Percentiles rank a stretch among this genome's conserved stretches.
phyloP scores from a whole-genome alignment of 1,140 invertebrate species.

The Anoplophora glabripennis region DNA sequence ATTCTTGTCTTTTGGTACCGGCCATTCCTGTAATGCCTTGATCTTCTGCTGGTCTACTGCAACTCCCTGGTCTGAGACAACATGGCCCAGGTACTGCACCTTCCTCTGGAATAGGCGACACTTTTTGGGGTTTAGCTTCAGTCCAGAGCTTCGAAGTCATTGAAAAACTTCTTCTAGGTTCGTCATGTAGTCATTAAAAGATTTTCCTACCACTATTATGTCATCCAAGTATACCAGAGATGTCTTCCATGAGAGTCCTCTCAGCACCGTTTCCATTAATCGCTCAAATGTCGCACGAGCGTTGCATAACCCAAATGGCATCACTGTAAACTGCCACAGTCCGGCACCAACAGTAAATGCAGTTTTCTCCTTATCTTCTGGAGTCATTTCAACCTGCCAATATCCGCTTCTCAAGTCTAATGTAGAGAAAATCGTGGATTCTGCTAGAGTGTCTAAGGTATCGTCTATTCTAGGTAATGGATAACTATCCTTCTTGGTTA shows the following conservation, averaged over 20 bases:
- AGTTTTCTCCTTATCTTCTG: constrained; percentile 32
- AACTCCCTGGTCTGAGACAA: constrained; percentile 45
- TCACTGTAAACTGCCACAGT: constrained; percentile 38
- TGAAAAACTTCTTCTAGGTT: constrained; percentile 45
- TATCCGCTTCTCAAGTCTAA: constrained; percentile 44
- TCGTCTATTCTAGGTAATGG: too few relatives aligned
- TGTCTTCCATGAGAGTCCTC: constrained; percentile 17
- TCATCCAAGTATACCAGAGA: constrained; percentile 50
- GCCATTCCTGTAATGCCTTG: constrained; percentile 29
- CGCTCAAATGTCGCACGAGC: constrained; percentile 31
- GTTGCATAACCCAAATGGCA: constrained; percentile 48
- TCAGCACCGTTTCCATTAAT: constrained; percentile 25
- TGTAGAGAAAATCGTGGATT: constrained; percentile 46
- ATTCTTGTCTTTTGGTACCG: constrained; percentile 16
- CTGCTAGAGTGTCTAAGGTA: too few relatives aligned
- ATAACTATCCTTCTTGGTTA: too few relatives aligned
- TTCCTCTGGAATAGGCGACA: constrained; percentile 38
- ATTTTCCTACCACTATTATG: constrained; percentile 41
- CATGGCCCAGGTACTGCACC: constrained; percentile 48
- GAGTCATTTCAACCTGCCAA: constrained; percentile 26
- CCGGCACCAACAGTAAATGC: constrained; percentile 29
- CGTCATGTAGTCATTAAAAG: constrained; percentile 45
- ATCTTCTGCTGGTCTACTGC: constrained; percentile 45
- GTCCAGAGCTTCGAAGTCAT: constrained; percentile 35
- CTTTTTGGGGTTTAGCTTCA: constrained; percentile 46